Conservation (phyloP, 2,797 vertebrate species). For the Alfaro cultratus region DNA sequence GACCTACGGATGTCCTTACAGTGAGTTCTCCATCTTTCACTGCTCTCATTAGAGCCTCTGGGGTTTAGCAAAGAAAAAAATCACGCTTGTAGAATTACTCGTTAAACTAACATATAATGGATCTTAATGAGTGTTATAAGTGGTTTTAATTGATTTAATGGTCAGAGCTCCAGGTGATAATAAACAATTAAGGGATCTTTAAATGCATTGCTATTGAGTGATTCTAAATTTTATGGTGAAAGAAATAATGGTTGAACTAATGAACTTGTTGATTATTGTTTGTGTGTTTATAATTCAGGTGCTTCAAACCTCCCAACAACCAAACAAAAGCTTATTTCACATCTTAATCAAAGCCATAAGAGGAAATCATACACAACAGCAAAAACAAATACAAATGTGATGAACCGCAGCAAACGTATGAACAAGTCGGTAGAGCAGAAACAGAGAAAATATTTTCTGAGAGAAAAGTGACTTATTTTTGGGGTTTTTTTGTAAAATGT, state of each 20-base stretch:
- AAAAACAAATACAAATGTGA: background rate
- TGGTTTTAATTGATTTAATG: constrained; percentile 8
- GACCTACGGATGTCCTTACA: constrained; percentile 90
- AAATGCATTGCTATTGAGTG: background rate
- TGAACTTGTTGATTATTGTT: constrained; percentile 1
- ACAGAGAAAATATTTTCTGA: too few relatives aligned
- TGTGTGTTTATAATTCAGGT: background rate
- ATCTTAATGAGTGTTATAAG: background rate
- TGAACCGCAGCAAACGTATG: too few relatives aligned
- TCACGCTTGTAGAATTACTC: background rate
- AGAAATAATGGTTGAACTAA: background rate
- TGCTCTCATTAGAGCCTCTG: background rate
- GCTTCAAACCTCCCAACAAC: background rate
- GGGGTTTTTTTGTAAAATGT: too few relatives aligned
- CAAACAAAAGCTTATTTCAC: background rate
- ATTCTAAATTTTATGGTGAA: background rate
- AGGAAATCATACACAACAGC: too few relatives aligned
- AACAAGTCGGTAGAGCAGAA: too few relatives aligned
- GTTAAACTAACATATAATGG: background rate
- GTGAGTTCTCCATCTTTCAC: constrained; percentile 78
- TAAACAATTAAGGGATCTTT: background rate
- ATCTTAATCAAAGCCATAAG: background rate
- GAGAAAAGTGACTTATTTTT: too few relatives aligned
- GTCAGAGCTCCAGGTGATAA: background rate
- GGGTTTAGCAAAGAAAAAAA: background rate